Percentiles rank a stretch among this genome's conserved stretches.
Evolutionary conservation across 2,888 invertebrate genomes (phyloP).

Genomic region (Eilema griseolum): DNA sequence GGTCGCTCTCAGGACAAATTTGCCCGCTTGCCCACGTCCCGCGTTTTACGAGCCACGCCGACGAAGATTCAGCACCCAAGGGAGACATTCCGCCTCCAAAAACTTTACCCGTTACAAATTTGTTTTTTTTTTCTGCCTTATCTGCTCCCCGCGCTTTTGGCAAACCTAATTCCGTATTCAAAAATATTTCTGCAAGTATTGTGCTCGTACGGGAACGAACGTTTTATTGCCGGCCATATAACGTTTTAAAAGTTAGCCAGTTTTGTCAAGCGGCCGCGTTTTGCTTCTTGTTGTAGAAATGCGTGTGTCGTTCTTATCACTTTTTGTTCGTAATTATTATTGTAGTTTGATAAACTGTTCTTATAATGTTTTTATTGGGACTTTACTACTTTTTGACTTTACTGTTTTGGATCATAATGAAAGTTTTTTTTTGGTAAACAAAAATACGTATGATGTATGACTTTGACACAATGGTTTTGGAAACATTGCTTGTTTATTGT

Average conservation of each 20-base stretch:
- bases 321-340: slow-evolving; percentile 79
- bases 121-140: slow-evolving; percentile 86
- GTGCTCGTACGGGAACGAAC: slow-evolving; percentile 83
- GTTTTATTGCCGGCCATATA: slow-evolving; percentile 86
- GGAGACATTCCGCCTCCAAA: slow-evolving; percentile 87
- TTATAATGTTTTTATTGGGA: slow-evolving; percentile 62
- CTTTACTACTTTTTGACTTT: slow-evolving; percentile 64
- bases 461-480: slow-evolving; percentile 30
- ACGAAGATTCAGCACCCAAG: slow-evolving; percentile 87
- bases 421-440: slow-evolving; percentile 41
- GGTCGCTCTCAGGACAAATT: slow-evolving; percentile 86
- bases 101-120: slow-evolving; percentile 88
- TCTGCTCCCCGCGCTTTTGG: slow-evolving; percentile 86
- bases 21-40: slow-evolving; percentile 86
- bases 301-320: slow-evolving; percentile 65
- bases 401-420: slow-evolving; percentile 43
- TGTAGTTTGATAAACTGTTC: slow-evolving; percentile 75
- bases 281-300: slow-evolving; percentile 57
- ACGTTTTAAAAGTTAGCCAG: slow-evolving; percentile 86
- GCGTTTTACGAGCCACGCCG: slow-evolving; percentile 85
- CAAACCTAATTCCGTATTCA: slow-evolving; percentile 87
- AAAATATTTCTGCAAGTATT: slow-evolving; percentile 87
- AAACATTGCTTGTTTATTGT: slow-evolving; percentile 10
- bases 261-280: slow-evolving; percentile 75
- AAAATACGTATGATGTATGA: slow-evolving; percentile 41